Evolutionary conservation across 2,797 vertebrate species (phyloP).

Genomic region (Ptychadena robeensis): DNA sequence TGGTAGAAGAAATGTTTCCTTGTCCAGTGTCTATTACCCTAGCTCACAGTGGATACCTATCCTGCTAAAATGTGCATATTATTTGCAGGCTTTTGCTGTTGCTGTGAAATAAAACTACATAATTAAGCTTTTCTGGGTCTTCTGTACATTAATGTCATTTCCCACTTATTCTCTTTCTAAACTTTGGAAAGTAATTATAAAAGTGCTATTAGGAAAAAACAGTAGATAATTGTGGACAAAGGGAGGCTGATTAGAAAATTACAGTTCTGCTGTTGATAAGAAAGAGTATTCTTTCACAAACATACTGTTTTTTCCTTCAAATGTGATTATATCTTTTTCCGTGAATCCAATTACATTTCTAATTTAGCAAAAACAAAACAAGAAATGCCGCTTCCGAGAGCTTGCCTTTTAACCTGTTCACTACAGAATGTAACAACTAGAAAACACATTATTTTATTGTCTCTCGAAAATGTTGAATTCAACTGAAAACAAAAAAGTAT

Average conservation of each 20-base stretch:
- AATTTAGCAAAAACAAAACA: slow-evolving; percentile 5
- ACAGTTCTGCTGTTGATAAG: slow-evolving; percentile 37
- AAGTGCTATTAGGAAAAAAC: slow-evolving; percentile 31
- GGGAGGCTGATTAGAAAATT: slow-evolving; percentile 36
- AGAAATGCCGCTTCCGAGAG: not conserved
- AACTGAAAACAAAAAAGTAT: not conserved
- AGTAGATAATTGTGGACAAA: slow-evolving; percentile 37
- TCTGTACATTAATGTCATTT: slow-evolving; percentile 15
- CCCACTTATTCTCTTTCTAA: slow-evolving; percentile 10
- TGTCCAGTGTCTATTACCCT: not conserved
- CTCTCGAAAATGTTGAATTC: not conserved
- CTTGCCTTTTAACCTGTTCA: not conserved
- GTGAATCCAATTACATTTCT: slow-evolving; percentile 28
- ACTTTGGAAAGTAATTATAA: slow-evolving; percentile 42
- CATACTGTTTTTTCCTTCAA: slow-evolving; percentile 10
- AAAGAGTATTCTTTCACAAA: slow-evolving; percentile 33
- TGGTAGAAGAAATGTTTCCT: not conserved
- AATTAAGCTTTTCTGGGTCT: slow-evolving; percentile 18
- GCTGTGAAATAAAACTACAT: slow-evolving; percentile 21
- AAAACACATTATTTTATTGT: not conserved
- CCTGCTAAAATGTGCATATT: not conserved
- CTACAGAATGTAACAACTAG: not conserved
- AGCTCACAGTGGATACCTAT: not conserved
- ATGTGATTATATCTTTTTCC: slow-evolving; percentile 28
- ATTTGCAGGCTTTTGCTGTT: slow-evolving; percentile 21